phyloP scores from a whole-genome alignment of 2,113 vertebrate species.

The Sturnus vulgaris region DNA sequence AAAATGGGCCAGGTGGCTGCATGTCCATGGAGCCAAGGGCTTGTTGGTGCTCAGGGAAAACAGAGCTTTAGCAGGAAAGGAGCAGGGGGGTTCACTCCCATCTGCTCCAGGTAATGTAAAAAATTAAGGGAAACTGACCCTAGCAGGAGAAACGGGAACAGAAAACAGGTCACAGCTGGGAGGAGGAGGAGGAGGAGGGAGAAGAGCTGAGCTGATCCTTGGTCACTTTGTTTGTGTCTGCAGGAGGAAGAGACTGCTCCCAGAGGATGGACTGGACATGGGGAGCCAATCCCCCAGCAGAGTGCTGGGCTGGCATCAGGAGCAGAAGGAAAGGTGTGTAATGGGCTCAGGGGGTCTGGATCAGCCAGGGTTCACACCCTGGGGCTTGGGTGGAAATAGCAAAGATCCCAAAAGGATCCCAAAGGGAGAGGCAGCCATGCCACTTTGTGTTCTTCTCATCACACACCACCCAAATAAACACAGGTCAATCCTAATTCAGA shows the following conservation, averaged over 20 bases:
- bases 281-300: background rate
- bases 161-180: background rate
- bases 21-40: background rate
- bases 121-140: background rate
- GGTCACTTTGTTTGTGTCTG: background rate
- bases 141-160: background rate
- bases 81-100: background rate
- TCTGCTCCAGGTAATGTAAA: background rate
- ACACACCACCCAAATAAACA: background rate
- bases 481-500: background rate
- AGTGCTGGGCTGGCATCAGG: conserved; percentile 52
- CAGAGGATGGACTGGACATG: conserved; percentile 39
- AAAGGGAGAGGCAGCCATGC: background rate
- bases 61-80: background rate
- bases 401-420: too few relatives aligned
- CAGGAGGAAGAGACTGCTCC: conserved; percentile 53
- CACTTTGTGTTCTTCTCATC: too few relatives aligned
- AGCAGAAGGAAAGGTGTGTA: background rate
- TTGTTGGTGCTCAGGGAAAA: background rate
- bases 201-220: background rate
- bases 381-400: background rate
- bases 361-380: accelerated
- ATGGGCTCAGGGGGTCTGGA: accelerated
- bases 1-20: background rate
- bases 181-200: background rate